Percentiles rank a stretch among this genome's conserved stretches.
These are phyloP conservation scores for Nothocercus nigrocapillus DNA, from an alignment of 2,113 vertebrate genomes.

Conservation along the genomic window DNA sequence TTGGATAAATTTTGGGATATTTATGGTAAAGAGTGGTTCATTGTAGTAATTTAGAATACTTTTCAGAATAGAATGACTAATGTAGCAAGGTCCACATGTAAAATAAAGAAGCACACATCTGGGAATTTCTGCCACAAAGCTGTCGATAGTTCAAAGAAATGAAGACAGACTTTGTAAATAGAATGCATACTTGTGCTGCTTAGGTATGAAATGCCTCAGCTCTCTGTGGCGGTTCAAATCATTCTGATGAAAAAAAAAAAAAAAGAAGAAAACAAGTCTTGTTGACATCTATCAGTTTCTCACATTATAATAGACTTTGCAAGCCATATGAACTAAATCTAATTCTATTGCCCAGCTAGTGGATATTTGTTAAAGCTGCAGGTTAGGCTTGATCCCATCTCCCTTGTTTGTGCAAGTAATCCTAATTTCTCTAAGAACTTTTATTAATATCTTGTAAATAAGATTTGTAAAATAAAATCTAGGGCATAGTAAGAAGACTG, in stretches of 20 bases:
- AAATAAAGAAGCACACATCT: not conserved
- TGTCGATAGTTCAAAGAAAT: slow-evolving; percentile 8
- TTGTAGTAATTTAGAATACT: not conserved
- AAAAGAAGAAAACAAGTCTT: not conserved
- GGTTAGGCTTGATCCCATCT: not conserved
- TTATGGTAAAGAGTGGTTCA: not conserved
- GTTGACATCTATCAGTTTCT: not conserved
- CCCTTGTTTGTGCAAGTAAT: not conserved
- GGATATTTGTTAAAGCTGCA: not conserved
- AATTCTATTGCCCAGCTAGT: not conserved
- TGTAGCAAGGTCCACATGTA: not conserved
- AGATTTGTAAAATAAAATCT: not conserved
- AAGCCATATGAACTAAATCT: not conserved
- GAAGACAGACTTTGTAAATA: not conserved
- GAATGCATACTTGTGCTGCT: not conserved
- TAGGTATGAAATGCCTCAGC: not conserved
- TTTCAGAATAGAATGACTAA: not conserved
- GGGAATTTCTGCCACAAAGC: slow-evolving; percentile 11
- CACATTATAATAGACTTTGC: not conserved
- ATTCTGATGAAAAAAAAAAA: not conserved
- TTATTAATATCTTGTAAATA: not conserved
- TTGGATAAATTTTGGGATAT: not conserved
- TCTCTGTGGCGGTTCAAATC: not conserved
- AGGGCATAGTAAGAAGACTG: not conserved
- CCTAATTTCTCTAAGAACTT: slow-evolving; percentile 15